Percentiles rank a stretch among this genome's conserved stretches.
Conservation (phyloP, 1,140 invertebrate species). For the Calycopis cecrops region DNA sequence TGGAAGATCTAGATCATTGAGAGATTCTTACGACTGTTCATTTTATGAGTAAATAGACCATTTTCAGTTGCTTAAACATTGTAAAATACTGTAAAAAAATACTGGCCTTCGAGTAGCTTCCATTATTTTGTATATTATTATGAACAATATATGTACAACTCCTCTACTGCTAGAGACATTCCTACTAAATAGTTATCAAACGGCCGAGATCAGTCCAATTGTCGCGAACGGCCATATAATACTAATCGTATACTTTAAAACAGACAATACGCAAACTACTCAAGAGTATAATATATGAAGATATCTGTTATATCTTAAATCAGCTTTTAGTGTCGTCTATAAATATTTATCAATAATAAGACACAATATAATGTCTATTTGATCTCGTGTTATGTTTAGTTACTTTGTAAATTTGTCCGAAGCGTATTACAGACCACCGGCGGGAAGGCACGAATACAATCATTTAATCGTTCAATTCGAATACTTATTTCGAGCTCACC, state of each 20-base stretch:
- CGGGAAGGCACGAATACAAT: conserved; percentile 57
- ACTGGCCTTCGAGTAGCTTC: conserved; percentile 30
- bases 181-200: conserved; percentile 25
- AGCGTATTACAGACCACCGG: conserved; percentile 40
- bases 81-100: conserved; percentile 36
- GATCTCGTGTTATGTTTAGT: not conserved
- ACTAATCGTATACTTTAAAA: conserved; percentile 65
- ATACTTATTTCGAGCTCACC: not conserved
- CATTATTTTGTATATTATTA: conserved; percentile 24
- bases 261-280: conserved; percentile 33
- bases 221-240: conserved; percentile 35
- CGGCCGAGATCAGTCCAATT: conserved; percentile 15
- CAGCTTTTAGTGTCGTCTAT: conserved; percentile 9
- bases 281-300: conserved; percentile 15
- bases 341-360: conserved; percentile 13
- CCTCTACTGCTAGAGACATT: conserved; percentile 4
- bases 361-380: conserved; percentile 4
- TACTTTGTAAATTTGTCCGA: not conserved
- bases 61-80: conserved; percentile 18
- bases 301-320: conserved; percentile 14
- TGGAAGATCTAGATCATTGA: conserved; percentile 50
- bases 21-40: conserved; percentile 14
- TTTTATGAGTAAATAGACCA: conserved; percentile 15
- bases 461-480: conserved; percentile 37
- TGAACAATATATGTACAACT: conserved; percentile 7